Percentiles rank a stretch among this genome's conserved stretches.
Evolutionary conservation across 2,888 invertebrate species (phyloP).

Genomic region (Poecilus cupreus): DNA sequence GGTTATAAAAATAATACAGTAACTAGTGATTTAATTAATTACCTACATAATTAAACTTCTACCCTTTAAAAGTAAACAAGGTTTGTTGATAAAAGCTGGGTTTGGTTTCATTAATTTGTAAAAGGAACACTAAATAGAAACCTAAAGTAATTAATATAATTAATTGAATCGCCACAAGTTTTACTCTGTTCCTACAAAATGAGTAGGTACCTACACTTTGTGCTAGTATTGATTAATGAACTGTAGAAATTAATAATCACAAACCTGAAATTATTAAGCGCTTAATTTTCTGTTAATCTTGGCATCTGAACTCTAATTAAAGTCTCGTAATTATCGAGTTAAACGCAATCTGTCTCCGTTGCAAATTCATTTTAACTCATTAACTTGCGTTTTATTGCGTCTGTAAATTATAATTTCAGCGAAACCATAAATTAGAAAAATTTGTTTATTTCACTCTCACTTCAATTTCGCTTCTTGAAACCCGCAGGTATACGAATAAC

Average conservation of each 20-base stretch:
- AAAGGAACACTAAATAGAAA: background rate
- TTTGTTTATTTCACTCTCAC: too few relatives aligned
- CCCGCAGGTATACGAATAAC: background rate
- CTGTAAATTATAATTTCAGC: slow-evolving; percentile 1
- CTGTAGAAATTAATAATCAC: slow-evolving; percentile 30
- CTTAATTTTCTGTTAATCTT: slow-evolving; percentile 46
- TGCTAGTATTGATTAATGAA: slow-evolving; percentile 8
- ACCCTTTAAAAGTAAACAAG: too few relatives aligned
- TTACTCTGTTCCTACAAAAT: too few relatives aligned
- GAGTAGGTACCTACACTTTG: background rate
- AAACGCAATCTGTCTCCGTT: slow-evolving; percentile 24
- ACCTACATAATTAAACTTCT: too few relatives aligned
- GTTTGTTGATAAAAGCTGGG: too few relatives aligned
- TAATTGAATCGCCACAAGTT: too few relatives aligned
- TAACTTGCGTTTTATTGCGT: slow-evolving; percentile 18
- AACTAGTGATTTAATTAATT: too few relatives aligned
- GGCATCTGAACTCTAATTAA: slow-evolving; percentile 40
- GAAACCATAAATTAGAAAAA: slow-evolving; percentile 1
- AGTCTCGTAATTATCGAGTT: slow-evolving; percentile 41
- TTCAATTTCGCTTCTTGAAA: too few relatives aligned
- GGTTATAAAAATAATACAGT: too few relatives aligned
- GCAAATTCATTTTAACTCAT: slow-evolving; percentile 33
- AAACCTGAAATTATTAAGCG: slow-evolving; percentile 25
- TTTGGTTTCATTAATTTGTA: background rate
- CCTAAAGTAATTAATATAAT: too few relatives aligned